A percentile compares a stretch with the other conserved stretches of the same genome.
phyloP scores from a whole-genome alignment of 2,113 vertebrate genomes.

The Procavia capensis region DNA sequence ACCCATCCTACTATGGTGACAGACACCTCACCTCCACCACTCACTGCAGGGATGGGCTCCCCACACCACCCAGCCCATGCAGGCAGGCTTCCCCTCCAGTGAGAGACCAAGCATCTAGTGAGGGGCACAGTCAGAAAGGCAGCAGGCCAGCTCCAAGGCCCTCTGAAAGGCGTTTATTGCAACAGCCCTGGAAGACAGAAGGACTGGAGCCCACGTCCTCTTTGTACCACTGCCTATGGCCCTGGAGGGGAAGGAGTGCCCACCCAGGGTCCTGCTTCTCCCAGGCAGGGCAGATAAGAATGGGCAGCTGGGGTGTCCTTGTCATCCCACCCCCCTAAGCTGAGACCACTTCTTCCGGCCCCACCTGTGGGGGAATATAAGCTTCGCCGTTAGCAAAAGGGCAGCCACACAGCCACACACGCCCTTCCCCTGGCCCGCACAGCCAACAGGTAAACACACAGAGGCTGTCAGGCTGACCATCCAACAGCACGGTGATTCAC shows the following conservation, averaged over 20 bases:
- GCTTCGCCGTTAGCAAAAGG: not conserved
- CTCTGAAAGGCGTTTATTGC: not conserved
- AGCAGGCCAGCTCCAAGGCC: accelerated
- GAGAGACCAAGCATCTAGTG: not conserved
- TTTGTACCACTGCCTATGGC: not conserved
- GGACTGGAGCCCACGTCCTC: accelerated
- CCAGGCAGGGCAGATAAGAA: not conserved
- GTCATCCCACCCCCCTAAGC: not conserved
- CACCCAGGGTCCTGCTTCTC: accelerated
- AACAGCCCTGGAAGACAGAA: not conserved
- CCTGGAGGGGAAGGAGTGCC: accelerated
- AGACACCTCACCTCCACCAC: no score
- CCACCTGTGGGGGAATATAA: not conserved
- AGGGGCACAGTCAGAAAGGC: accelerated
- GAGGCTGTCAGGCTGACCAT: not conserved
- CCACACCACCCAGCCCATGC: accelerated
- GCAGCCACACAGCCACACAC: not conserved
- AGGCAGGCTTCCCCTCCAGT: not conserved
- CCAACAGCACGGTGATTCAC: accelerated
- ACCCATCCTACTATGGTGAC: no score
- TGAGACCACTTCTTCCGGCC: not conserved
- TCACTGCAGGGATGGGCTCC: not conserved
- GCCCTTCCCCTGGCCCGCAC: not conserved
- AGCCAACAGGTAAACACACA: not conserved
- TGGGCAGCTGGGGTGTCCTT: not conserved